These are phyloP conservation scores for Melieria picta DNA, from an alignment of 2,888 invertebrate species.

Conservation along the genomic window DNA sequence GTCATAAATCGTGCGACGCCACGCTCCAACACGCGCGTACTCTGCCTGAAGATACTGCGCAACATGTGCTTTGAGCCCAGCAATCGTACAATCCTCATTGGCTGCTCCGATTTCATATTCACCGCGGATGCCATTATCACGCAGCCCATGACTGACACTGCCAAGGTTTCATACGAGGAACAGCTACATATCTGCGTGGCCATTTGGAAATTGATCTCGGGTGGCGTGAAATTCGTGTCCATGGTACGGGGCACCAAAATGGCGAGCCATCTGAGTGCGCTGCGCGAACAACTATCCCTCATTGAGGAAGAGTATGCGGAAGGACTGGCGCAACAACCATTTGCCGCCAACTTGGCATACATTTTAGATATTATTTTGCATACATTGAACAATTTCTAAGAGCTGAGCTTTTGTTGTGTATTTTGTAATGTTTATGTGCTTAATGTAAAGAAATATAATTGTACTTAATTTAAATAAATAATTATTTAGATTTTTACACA, in stretches of 20 bases:
- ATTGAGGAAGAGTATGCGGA: constrained; percentile 38
- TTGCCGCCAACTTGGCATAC: constrained; percentile 49
- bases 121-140: constrained; percentile 50
- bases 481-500: too few species aligned
- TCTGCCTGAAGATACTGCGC: constrained; percentile 58
- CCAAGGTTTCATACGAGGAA: constrained; percentile 51
- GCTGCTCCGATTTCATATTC: constrained; percentile 51
- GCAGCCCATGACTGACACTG: constrained; percentile 38
- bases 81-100: constrained; percentile 56
- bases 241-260: constrained; percentile 59
- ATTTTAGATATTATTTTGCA: constrained; percentile 50
- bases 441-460: too few species aligned
- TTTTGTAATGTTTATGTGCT: background rate
- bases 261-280: constrained; percentile 47
- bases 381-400: constrained; percentile 45
- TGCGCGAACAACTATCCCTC: constrained; percentile 47
- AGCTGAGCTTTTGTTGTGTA: constrained; percentile 6
- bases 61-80: constrained; percentile 61
- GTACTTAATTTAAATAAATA: too few species aligned
- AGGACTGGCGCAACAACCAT: constrained; percentile 35
- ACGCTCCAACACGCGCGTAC: constrained; percentile 44
- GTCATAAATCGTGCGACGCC: constrained; percentile 49
- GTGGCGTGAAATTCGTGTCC: constrained; percentile 58
- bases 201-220: constrained; percentile 60
- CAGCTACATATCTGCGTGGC: constrained; percentile 54